phyloP scores from a whole-genome alignment of 2,888 invertebrate species.

The Myopa tessellatipennis region DNA sequence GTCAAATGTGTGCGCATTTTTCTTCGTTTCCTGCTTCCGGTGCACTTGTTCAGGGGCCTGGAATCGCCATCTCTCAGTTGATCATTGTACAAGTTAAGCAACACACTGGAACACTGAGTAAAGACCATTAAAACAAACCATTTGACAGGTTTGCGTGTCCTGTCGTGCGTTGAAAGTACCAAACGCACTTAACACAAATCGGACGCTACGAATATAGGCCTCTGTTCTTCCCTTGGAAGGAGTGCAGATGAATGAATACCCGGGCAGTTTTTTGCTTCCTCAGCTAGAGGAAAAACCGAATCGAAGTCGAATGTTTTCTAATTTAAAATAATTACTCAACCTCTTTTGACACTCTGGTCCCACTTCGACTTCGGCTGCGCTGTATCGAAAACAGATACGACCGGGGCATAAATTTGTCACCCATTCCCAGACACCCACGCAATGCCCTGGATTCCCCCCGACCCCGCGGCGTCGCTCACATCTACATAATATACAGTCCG shows the following conservation, averaged over 20 bases:
- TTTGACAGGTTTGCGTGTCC: conserved; percentile 6
- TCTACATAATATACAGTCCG: too few species aligned
- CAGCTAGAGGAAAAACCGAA: too few species aligned
- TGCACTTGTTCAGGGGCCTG: not conserved
- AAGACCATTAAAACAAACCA: not conserved
- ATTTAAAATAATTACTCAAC: not conserved
- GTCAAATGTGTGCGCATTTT: conserved; percentile 24
- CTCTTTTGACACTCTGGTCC: not conserved
- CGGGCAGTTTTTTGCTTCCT: not conserved
- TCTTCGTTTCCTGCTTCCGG: conserved; percentile 33
- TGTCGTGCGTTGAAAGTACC: not conserved
- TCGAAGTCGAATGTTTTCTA: too few species aligned
- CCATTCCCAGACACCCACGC: conserved; percentile 37
- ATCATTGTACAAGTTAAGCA: not conserved
- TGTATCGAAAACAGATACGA: not conserved
- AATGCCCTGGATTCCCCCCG: not conserved
- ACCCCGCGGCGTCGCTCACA: not conserved
- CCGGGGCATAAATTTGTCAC: conserved; percentile 49
- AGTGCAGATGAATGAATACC: not conserved
- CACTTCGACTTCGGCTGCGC: not conserved
- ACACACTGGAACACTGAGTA: not conserved
- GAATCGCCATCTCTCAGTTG: not conserved
- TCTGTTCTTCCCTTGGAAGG: not conserved
- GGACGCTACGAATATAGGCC: too few species aligned
- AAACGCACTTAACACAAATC: conserved; percentile 19